Conservation (phyloP, 2,888 invertebrate species). For the Polydrusus pterygomalis region DNA sequence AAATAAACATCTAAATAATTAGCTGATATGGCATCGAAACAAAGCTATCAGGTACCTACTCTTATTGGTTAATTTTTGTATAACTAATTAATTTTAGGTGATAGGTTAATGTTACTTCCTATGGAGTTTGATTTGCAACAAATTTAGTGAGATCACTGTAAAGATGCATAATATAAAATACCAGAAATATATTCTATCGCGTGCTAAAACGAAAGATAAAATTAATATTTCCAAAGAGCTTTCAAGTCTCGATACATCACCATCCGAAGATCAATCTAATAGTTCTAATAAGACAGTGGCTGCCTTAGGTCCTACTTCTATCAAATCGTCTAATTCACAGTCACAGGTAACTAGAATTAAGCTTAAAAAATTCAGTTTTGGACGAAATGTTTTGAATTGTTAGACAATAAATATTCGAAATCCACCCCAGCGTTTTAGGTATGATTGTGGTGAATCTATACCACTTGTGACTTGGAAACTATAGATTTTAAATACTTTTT, state of each 20-base stretch:
- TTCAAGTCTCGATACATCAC: not conserved
- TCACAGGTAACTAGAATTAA: too few relatives aligned
- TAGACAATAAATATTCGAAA: too few relatives aligned
- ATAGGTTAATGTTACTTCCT: not conserved
- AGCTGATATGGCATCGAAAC: slow-evolving; percentile 45
- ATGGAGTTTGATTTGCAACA: not conserved
- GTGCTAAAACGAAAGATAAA: not conserved
- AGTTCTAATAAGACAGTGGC: too few relatives aligned
- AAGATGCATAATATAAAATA: slow-evolving; percentile 41
- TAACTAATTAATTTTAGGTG: not conserved
- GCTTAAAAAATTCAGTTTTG: too few relatives aligned
- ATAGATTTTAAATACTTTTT: too few relatives aligned
- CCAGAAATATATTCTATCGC: slow-evolving; percentile 23
- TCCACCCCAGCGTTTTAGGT: too few relatives aligned
- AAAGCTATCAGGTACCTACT: slow-evolving; percentile 38
- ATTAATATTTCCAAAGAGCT: not conserved
- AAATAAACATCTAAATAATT: slow-evolving; percentile 12
- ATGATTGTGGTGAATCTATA: too few relatives aligned
- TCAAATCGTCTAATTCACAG: too few relatives aligned
- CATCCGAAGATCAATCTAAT: not conserved
- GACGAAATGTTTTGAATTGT: too few relatives aligned
- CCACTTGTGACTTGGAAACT: too few relatives aligned
- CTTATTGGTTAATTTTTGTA: not conserved
- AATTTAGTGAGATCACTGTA: not conserved
- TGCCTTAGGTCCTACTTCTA: too few relatives aligned